Percentiles rank a stretch among this genome's conserved stretches.
Evolutionary conservation across 53 echinoderm and acorn worm genomes (phyloP).

Genomic region (Holothuria leucospilota): DNA sequence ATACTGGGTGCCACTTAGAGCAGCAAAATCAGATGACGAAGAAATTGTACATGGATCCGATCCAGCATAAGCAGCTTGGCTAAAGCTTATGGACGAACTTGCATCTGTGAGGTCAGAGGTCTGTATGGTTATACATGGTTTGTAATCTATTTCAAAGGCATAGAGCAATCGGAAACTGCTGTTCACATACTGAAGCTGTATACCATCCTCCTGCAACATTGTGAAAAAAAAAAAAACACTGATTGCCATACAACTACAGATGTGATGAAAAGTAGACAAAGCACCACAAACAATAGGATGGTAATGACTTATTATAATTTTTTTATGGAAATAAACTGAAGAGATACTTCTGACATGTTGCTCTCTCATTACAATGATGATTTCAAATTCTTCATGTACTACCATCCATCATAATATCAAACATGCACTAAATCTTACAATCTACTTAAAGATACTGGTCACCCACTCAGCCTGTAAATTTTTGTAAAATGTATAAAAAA

Average conservation of each 20-base stretch:
- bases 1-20: background rate
- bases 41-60: constrained; percentile 21
- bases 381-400: too few species aligned
- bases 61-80: background rate
- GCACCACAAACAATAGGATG: background rate
- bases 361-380: too few species aligned
- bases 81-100: constrained; percentile 11
- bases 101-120: constrained; percentile 31
- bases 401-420: too few species aligned
- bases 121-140: constrained; percentile 33
- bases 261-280: background rate
- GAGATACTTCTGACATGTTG: too few species aligned
- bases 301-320: too few species aligned
- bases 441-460: too few species aligned
- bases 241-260: background rate
- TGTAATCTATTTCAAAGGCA: constrained; percentile 84
- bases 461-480: too few species aligned
- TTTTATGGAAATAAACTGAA: too few species aligned
- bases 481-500: too few species aligned
- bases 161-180: constrained; percentile 89
- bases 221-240: background rate
- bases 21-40: constrained; percentile 35
- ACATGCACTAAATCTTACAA: too few species aligned
- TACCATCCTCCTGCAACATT: constrained; percentile 79
- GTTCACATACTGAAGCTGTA: constrained; percentile 89